Evolutionary conservation across 23 tunicate genomes (phyloP), one percentile per base, ranked within the genome.

Genomic region (Halocynthia roretzi): DNA sequence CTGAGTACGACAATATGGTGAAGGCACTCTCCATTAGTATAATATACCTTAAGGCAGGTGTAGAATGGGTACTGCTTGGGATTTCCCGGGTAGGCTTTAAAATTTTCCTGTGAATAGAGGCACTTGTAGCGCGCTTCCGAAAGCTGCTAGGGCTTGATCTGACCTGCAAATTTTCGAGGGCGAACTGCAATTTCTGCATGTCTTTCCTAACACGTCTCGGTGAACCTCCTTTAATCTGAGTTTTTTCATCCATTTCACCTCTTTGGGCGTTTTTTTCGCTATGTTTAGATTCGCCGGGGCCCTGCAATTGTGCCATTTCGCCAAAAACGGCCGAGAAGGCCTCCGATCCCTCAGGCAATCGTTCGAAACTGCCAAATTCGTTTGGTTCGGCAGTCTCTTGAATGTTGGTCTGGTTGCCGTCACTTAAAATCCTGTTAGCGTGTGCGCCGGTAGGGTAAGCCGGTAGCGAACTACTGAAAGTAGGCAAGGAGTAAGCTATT

Each of bases 321-420:
- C 53, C 53, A 75, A 89, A 79, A 5, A 89, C 96, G 12, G 84
- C 75, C 8, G 71, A 17, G 71, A 89, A 89, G 7, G 88, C 76
- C 52, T 88, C 88, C 6, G 96, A 89, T 7, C 89, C 87, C 10
- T 89, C 96, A 44, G 96, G 96, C 7, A 84, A 53, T 31, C 73
- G 68, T 49, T 74, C 78, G 31, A 74, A n/a, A 17, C 15, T 54
- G 55, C 56, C 78, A 11, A 40, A 22, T 40, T 54, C 56, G 19
- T n/a, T 74, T 4, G 55, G 64, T 5, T 49, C 56, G 0, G 22
- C 70, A 15, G 6, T 65, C 31, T 65, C 31, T 48, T 65, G 70
- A 15, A 48, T 5, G 5, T 20, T 20, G 5, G 70, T 40, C 5
- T 6, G 49, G 64, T 53, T 18, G 55, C 4, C 78, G 17, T 54